Evolutionary conservation across 2,113 vertebrate species (phyloP).

Genomic region (Callionymus lyra): DNA sequence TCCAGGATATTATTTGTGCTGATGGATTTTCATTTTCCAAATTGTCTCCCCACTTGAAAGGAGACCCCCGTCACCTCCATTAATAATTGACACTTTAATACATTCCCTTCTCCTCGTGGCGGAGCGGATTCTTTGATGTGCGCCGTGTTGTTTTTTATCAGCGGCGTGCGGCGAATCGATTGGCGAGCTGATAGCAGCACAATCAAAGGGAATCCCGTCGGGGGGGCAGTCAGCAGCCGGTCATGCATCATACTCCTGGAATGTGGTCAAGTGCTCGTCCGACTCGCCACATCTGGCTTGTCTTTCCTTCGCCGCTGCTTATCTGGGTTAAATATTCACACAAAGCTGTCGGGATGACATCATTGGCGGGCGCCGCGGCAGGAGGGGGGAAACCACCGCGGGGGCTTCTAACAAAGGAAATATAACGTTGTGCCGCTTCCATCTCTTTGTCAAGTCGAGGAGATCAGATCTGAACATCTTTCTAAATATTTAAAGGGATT

Average conservation of each 20-base stretch:
- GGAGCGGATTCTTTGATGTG: slow-evolving; percentile 57
- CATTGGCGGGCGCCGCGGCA: slow-evolving; percentile 21
- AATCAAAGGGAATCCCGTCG: slow-evolving; percentile 63
- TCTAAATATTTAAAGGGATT: too few species aligned
- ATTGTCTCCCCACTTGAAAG: slow-evolving; percentile 57
- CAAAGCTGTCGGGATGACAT: slow-evolving; percentile 42
- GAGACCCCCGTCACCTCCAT: slow-evolving; percentile 56
- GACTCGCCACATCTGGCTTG: slow-evolving; percentile 14
- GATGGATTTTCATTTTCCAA: slow-evolving; percentile 51
- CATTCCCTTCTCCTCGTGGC: slow-evolving; percentile 38
- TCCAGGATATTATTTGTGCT: slow-evolving; percentile 34
- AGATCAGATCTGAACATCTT: too few species aligned
- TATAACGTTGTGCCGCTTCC: too few species aligned
- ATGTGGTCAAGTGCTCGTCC: slow-evolving; percentile 40
- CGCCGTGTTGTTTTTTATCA: slow-evolving; percentile 56
- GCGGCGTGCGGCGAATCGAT: slow-evolving; percentile 54
- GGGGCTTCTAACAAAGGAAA: background rate
- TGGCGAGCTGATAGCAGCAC: slow-evolving; percentile 45
- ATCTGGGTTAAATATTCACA: slow-evolving; percentile 37
- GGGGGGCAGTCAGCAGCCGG: slow-evolving; percentile 47
- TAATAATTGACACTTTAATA: slow-evolving; percentile 65
- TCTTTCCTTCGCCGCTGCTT: slow-evolving; percentile 11
- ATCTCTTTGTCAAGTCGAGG: too few species aligned
- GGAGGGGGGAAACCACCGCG: slow-evolving; percentile 8
- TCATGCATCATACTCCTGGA: slow-evolving; percentile 63